Base-by-base conservation (phyloP, 1,140 invertebrate species). In the Bombus breviceps region DNA sequence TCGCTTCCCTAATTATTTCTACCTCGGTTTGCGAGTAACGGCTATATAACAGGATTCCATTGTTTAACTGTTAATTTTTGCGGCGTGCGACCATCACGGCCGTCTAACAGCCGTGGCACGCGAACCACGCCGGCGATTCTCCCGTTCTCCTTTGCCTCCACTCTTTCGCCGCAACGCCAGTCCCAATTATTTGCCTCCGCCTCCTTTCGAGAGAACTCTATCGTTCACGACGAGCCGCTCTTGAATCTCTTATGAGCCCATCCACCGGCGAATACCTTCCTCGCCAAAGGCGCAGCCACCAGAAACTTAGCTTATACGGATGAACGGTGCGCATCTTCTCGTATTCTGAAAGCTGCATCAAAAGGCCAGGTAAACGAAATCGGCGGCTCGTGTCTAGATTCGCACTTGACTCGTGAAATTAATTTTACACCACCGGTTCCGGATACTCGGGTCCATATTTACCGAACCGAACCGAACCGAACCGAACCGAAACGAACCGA, bases 41-140 rank as follows among this genome's bases (percentile, higher is more conserved):
- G 88, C 86, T 88, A 83, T 90, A 91, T 89, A 89, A 92, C 88
- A 47, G 87, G 83, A 90, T 92, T 89, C 90, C 88, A 90, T 92
- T 92, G 91, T 92, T 92, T 90, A 92, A 92, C 90, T 85, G 90
- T 92, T 93, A 92, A 92, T 93, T 93, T 92, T 92, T 91, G 89
- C 90, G 86, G 88, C 85, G 86, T 62, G 85, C 84, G 80, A 88
- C 83, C 68, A 81, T 74, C 82, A 85, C 47, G 64, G 79, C 73
- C 28, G 77, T 66, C 84, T 47, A 80, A 66, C 78, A 59, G 78
- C 64, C 77, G 75, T 37, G 88, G 89, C 91, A 92, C 90, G 90
- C 90, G 82, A 89, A 75, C 81, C 86, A n/a, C 32, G 68, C 73
- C 71, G 75, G 12, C 81, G 85, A 81, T 68, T 81, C 28, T 12